Evolutionary conservation across 2,113 vertebrate species (phyloP).

Genomic region (Gobio gobio): DNA sequence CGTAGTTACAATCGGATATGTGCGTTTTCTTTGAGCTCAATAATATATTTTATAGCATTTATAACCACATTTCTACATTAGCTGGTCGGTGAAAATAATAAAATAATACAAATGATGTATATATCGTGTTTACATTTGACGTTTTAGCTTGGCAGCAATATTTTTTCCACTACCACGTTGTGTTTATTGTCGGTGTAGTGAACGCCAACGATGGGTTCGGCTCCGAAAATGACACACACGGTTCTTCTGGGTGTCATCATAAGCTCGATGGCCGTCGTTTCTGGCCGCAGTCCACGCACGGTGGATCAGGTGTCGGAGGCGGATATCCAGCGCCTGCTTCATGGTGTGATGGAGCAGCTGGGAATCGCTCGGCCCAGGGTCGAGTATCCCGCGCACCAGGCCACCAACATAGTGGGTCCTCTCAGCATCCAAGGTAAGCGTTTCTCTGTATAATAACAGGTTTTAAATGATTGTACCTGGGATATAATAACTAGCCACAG

Average conservation of each 20-base stretch:
- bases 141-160: neutral
- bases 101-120: neutral
- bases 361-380: constrained; percentile 94
- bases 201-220: constrained; percentile 54
- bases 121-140: neutral
- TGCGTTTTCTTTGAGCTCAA: neutral
- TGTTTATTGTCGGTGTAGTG: constrained; percentile 20
- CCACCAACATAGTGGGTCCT: constrained; percentile 93
- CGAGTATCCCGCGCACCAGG: constrained; percentile 95
- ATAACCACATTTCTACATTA: neutral
- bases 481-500: neutral
- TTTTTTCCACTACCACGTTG: neutral
- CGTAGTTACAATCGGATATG: neutral
- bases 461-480: neutral
- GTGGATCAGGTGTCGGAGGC: constrained; percentile 88
- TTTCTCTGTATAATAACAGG: neutral
- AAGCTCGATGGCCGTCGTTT: constrained; percentile 71
- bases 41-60: neutral
- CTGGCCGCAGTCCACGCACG: constrained; percentile 80
- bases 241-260: constrained; percentile 74
- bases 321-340: constrained; percentile 94
- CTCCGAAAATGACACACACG: constrained; percentile 54
- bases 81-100: neutral
- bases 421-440: constrained; percentile 92
- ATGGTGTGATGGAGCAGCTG: constrained; percentile 95